phyloP scores from a whole-genome alignment of 2,888 invertebrate genomes.

The Pyrrhosoma nymphula region DNA sequence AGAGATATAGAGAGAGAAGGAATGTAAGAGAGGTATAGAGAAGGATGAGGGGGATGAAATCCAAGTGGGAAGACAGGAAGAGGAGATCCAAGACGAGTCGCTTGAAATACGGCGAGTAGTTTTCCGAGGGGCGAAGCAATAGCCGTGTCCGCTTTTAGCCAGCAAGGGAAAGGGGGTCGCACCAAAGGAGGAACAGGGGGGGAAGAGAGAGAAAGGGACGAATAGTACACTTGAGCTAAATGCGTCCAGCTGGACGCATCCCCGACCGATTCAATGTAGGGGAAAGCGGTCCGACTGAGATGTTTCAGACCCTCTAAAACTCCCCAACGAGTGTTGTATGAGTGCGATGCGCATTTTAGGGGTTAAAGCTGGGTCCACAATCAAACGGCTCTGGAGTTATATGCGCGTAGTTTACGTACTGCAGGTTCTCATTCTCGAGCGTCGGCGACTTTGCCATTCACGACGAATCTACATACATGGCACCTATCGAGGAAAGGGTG shows the following conservation, averaged over 20 bases:
- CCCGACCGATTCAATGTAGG: background rate
- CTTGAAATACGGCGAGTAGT: conserved; percentile 4
- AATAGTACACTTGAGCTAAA: background rate
- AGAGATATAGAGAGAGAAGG: background rate
- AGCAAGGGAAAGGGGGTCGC: background rate
- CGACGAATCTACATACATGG: too few species aligned
- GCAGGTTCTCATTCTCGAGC: too few species aligned
- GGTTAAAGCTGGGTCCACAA: too few species aligned
- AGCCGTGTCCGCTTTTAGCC: background rate
- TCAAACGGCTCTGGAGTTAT: too few species aligned
- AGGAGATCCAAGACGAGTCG: background rate
- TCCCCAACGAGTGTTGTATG: too few species aligned
- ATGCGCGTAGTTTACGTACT: too few species aligned
- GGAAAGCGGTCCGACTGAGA: background rate
- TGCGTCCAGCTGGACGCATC: background rate
- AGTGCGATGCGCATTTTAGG: too few species aligned
- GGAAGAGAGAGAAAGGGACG: too few species aligned
- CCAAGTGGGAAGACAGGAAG: background rate
- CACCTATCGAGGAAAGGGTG: too few species aligned
- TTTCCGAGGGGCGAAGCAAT: background rate
- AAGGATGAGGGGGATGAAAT: background rate
- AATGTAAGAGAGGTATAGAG: too few species aligned
- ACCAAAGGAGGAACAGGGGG: too few species aligned
- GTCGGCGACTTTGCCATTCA: too few species aligned
- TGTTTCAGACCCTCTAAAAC: background rate